Evolutionary conservation across 2,113 vertebrate genomes (phyloP).

Genomic region (Passerina amoena): DNA sequence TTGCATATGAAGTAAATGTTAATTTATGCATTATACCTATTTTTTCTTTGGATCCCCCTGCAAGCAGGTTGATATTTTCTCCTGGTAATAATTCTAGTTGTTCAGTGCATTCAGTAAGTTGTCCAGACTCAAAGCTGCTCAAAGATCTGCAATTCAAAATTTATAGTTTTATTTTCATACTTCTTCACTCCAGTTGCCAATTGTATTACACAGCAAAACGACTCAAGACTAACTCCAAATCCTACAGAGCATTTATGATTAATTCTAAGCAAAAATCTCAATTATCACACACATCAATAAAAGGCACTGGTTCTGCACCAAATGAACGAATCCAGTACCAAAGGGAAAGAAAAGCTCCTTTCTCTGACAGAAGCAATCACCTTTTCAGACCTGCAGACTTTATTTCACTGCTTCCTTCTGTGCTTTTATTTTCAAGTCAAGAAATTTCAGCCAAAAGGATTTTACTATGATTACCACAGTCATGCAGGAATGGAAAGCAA

Average conservation of each 20-base stretch:
- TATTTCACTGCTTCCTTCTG: not conserved
- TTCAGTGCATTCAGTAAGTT: constrained; percentile 85
- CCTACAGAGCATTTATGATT: not conserved
- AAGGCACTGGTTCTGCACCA: not conserved
- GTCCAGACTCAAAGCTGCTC: constrained; percentile 91
- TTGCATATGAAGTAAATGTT: not conserved
- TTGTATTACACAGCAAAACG: not conserved
- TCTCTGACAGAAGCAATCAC: not conserved
- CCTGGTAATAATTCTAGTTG: constrained; percentile 94
- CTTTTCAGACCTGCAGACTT: not conserved
- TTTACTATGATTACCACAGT: not conserved
- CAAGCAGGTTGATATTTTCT: constrained; percentile 89
- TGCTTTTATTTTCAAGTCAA: not conserved
- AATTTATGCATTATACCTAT: constrained; percentile 79
- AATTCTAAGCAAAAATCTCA: not conserved
- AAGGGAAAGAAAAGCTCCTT: not conserved
- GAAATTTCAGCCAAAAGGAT: not conserved
- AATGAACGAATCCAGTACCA: not conserved
- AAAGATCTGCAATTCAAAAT: constrained; percentile 82
- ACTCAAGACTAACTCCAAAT: not conserved
- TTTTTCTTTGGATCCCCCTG: constrained; percentile 89
- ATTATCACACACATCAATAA: not conserved
- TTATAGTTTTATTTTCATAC: constrained; percentile 6
- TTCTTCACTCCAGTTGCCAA: not conserved
- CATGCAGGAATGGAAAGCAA: not conserved